A percentile compares a stretch with the other conserved stretches of the same genome.
These are phyloP conservation scores for Danio choprae DNA, from an alignment of 2,797 vertebrate genomes.

Conservation along the genomic window DNA sequence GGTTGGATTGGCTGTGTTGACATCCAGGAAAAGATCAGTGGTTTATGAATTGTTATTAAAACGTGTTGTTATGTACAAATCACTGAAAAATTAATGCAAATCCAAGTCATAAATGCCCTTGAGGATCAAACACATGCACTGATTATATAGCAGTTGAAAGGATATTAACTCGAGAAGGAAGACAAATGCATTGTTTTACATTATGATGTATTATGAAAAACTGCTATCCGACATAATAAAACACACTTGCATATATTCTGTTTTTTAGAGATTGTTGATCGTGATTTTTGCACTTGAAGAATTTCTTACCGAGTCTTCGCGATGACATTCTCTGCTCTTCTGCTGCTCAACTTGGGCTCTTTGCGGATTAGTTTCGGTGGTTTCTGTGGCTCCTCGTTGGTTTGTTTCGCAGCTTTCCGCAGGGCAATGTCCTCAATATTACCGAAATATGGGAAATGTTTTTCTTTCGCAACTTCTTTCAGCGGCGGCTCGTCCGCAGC, in stretches of 20 bases:
- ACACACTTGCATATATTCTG: neutral
- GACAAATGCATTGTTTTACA: neutral
- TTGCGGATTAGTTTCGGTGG: slow-evolving; percentile 59
- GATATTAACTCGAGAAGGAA: slow-evolving; percentile 11
- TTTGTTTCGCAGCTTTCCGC: slow-evolving; percentile 67
- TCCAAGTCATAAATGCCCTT: slow-evolving; percentile 60
- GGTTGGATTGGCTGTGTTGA: slow-evolving; percentile 5
- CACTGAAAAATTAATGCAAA: neutral
- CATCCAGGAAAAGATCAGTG: neutral
- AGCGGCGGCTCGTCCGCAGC: slow-evolving; percentile 74
- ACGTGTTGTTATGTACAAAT: neutral
- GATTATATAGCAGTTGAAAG: slow-evolving; percentile 32
- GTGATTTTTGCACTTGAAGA: slow-evolving; percentile 45
- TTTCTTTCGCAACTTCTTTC: slow-evolving; percentile 68
- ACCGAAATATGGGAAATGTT: slow-evolving; percentile 58
- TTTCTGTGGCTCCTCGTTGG: slow-evolving; percentile 43
- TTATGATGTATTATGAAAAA: neutral
- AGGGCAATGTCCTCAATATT: slow-evolving; percentile 59
- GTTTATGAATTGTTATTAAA: neutral
- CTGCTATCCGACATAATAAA: neutral
- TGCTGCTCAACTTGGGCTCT: slow-evolving; percentile 52
- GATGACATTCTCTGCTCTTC: slow-evolving; percentile 63
- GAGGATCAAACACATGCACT: slow-evolving; percentile 18
- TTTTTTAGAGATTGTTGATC: neutral
- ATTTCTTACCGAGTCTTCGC: slow-evolving; percentile 73